Evolutionary conservation across 2,113 vertebrate species (phyloP), one percentile per base, ranked within the genome.

Genomic region (Oryzias celebensis): DNA sequence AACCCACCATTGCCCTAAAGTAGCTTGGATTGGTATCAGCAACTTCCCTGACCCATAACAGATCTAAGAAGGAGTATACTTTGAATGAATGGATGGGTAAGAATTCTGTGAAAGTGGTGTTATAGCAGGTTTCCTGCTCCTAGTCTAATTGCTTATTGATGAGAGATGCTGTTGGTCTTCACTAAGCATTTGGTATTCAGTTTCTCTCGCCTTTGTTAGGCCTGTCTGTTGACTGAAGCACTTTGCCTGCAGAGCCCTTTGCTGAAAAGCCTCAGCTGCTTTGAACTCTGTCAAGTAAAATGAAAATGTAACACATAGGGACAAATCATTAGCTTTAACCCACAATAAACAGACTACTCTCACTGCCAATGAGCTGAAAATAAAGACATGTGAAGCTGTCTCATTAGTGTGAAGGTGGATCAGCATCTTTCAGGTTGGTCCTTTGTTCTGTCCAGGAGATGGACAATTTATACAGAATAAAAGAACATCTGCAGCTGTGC

Each of bases 241-340:
- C 36, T 36, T 36, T 10, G 31, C 8, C 12, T 36, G 36, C 36
- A 36, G 36, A 36, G 36, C 36, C 7, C 36, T 36, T 36, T 18
- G 5, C 45, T 47, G 16, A 47, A 47, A 47, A 16, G 7, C n/a
- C 36, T 48, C 16, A 14, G 22, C 17, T 13, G 55, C 51, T 75
- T 58, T 75, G 42, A 75, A 73, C 61, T 58, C 17, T 41, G 15
- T 55, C 43, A 14, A 10, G 42, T 58, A 62, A 42, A 69, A 62
- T 68, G 26, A 20, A 69, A 46, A 63, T 48, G 7, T 17, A 43
- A 68, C 7, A n/a, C 45, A 24, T 13, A 3, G 1, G 13, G 59
- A 58, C 45, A 54, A 36, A 47, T 57, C 5, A 36, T 73, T 67
- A 59, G 26, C 0, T 1, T 3, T 44, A 62, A 17, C 10, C 58